phyloP scores from a whole-genome alignment of 2,888 invertebrate species.

The Leptodirus hochenwartii region DNA sequence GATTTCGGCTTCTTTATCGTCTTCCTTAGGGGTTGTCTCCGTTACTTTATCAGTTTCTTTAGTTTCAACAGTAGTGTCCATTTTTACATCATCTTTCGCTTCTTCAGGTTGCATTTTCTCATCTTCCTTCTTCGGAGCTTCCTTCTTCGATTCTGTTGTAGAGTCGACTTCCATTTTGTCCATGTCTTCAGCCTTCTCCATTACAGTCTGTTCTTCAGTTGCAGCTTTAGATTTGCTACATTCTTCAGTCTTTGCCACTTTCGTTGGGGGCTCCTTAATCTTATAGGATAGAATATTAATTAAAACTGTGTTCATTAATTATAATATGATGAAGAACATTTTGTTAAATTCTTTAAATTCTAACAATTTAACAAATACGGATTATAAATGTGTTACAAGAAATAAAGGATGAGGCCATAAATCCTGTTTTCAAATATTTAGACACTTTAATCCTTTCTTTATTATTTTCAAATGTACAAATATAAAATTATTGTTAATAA shows the following conservation, averaged over 20 bases:
- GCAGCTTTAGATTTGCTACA: no score
- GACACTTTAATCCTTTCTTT: no score
- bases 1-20: slow-evolving; percentile 4
- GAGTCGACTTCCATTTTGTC: slow-evolving; percentile 12
- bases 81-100: no score
- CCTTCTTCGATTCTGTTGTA: slow-evolving; percentile 6
- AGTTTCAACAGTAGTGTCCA: slow-evolving; percentile 7
- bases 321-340: no score
- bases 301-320: no score
- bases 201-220: slow-evolving; percentile 6
- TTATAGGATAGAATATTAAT: no score
- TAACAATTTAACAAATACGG: no score
- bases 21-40: slow-evolving; percentile 15
- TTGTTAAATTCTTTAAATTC: no score
- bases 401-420: slow-evolving; percentile 2
- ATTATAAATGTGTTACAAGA: neutral
- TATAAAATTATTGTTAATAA: no score
- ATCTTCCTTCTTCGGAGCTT: slow-evolving; percentile 3
- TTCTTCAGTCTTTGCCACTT: slow-evolving; percentile 34
- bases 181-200: slow-evolving; percentile 15
- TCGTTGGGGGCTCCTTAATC: slow-evolving; percentile 29
- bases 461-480: no score
- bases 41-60: slow-evolving; percentile 11
- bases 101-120: no score
- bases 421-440: slow-evolving; percentile 4